phyloP scores from a whole-genome alignment of 2,797 vertebrate species.

The Remorina albescens region DNA sequence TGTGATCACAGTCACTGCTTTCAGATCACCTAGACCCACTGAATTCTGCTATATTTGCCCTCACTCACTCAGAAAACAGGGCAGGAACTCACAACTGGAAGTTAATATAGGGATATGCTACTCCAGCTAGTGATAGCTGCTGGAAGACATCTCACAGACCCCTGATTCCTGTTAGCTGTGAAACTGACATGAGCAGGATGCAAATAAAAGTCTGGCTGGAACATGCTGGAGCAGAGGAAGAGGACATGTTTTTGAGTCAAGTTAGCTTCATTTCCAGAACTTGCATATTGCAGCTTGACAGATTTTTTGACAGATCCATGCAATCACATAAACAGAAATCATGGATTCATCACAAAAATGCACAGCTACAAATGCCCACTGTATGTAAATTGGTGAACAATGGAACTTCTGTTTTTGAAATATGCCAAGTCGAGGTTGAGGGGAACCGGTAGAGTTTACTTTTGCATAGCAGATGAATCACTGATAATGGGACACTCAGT shows the following conservation, averaged over 20 bases:
- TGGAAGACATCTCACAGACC: neutral
- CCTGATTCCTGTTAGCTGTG: neutral
- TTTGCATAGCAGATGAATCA: conserved; percentile 34
- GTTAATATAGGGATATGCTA: neutral
- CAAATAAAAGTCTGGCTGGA: neutral
- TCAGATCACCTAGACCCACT: too few species aligned
- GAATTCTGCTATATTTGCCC: too few species aligned
- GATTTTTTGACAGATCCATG: neutral
- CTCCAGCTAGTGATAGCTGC: neutral
- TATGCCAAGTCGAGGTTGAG: neutral
- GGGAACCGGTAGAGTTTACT: conserved; percentile 25
- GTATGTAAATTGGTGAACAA: neutral
- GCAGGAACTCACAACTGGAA: neutral
- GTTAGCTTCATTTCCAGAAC: neutral
- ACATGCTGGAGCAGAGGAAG: too few species aligned
- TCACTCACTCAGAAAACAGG: too few species aligned
- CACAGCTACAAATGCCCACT: neutral
- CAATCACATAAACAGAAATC: neutral
- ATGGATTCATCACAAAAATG: neutral
- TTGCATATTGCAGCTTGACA: neutral
- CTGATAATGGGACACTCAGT: conserved; percentile 52
- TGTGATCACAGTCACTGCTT: too few species aligned
- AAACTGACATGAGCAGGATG: neutral
- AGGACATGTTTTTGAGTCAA: neutral
- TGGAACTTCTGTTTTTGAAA: neutral